phyloP scores from a whole-genome alignment of 1,140 invertebrate species.

The Ceratitis capitata region DNA sequence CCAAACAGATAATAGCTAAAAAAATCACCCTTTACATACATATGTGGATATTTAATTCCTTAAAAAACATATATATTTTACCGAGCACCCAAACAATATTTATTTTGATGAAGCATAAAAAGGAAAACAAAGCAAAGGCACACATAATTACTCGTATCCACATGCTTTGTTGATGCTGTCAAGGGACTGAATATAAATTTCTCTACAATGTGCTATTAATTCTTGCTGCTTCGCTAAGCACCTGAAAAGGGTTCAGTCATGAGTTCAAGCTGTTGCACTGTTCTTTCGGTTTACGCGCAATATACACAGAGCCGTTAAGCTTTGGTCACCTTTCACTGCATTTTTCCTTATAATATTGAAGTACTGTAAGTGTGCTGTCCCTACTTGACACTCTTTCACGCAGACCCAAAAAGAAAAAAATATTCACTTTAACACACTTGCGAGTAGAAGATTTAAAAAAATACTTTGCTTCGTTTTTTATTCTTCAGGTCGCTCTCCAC shows the following conservation, averaged over 20 bases:
- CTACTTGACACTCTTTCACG: background rate
- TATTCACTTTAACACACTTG: background rate
- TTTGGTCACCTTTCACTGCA: background rate
- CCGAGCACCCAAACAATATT: too few species aligned
- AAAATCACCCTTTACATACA: too few species aligned
- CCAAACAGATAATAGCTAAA: too few species aligned
- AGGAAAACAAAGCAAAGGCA: too few species aligned
- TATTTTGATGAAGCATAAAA: too few species aligned
- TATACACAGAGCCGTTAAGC: background rate
- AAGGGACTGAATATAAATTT: conserved; percentile 54
- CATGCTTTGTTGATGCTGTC: background rate
- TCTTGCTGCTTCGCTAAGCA: conserved; percentile 48
- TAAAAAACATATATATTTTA: too few species aligned
- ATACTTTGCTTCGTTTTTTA: background rate
- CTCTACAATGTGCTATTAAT: conserved; percentile 54
- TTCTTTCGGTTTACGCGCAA: background rate
- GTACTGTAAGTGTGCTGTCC: background rate
- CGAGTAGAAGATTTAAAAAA: too few species aligned
- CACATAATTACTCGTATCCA: too few species aligned
- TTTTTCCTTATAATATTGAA: background rate
- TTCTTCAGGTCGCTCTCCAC: too few species aligned
- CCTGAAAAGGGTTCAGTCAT: conserved; percentile 43
- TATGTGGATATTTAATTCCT: too few species aligned
- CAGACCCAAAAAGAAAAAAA: background rate
- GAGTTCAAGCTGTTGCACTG: background rate